Evolutionary conservation across 2,888 invertebrate genomes (phyloP).

Genomic region (Cerastis leucographa): DNA sequence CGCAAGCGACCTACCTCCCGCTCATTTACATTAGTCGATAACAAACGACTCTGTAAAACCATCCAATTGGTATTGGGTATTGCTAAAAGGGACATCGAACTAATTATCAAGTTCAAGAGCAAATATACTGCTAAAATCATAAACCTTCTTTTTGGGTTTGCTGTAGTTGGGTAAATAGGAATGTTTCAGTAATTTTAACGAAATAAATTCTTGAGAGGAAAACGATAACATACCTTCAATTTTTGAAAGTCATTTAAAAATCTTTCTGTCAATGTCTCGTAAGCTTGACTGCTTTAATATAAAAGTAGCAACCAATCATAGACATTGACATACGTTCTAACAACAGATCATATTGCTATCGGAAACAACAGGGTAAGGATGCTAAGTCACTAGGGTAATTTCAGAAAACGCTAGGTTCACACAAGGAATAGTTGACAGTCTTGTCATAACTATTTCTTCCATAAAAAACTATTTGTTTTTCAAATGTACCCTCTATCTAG

Average conservation of each 20-base stretch:
- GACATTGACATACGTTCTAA: too few species aligned
- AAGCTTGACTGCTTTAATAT: too few species aligned
- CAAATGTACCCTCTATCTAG: background rate
- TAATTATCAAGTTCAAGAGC: background rate
- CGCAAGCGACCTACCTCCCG: conserved; percentile 37
- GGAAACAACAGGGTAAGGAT: too few species aligned
- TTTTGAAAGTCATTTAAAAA: background rate
- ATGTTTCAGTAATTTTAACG: background rate
- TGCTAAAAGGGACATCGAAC: background rate
- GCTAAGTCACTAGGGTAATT: too few species aligned
- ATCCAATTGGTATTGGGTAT: conserved; percentile 9
- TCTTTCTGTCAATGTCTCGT: too few species aligned
- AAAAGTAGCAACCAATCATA: too few species aligned
- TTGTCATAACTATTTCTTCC: background rate
- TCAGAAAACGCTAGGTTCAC: too few species aligned
- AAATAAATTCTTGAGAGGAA: background rate
- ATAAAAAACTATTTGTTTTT: background rate
- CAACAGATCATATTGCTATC: too few species aligned
- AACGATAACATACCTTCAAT: background rate
- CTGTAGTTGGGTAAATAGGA: background rate
- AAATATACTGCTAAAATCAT: too few species aligned
- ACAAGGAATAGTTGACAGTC: too few species aligned
- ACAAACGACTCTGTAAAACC: conserved; percentile 45
- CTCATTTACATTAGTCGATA: conserved; percentile 49
- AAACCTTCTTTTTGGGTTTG: too few species aligned